Base-by-base conservation (phyloP, 2,113 vertebrate species). In the Abramis brama region DNA sequence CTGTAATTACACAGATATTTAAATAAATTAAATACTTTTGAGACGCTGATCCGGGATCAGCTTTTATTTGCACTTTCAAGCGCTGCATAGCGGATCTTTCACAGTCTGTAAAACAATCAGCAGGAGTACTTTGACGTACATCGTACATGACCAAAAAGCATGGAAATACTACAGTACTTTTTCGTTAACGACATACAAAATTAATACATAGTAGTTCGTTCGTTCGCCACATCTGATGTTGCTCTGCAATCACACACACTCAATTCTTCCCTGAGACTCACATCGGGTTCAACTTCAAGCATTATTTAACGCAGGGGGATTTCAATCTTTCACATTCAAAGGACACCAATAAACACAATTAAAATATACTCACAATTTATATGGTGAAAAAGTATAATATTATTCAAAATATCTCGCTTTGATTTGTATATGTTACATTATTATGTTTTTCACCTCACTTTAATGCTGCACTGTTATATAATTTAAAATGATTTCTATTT, bases 21-120 rank as follows among this genome's bases (percentile, higher is more conserved):
- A n/a, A n/a, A n/a, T n/a, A n/a, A n/a, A n/a, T n/a, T n/a, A n/a
- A n/a, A n/a, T n/a, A n/a, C n/a, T n/a, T n/a, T n/a, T 60, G 15
- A 81, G 27, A 47, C 62, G 19, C 64, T 70, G 80, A 17, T 82
- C 80, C 5, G 5, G 27, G 80, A 82, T 82, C 80, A 55, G 80
- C 80, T 19, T 59, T 82, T 68, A 70, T 82, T 70, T 82, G 80
- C 80, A n/a, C 64, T 82, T 50, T 27, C 4, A 45, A 47, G 59
- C 59, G 59, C 57, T 68, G 79, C 79, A 81, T 50, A 55, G 64
- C 80, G 45, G 80, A 82, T 70, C 45, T 55, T 47, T 45, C 11
- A 71, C 75, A 57, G 15, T 55, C 52, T n/a, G 76, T 78, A 6
- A 78, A 78, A 33, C 50, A 23, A 23, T 36, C 66, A 68, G 33